phyloP scores from a whole-genome alignment of 2,797 vertebrate species.

The Darevskia mixta region DNA sequence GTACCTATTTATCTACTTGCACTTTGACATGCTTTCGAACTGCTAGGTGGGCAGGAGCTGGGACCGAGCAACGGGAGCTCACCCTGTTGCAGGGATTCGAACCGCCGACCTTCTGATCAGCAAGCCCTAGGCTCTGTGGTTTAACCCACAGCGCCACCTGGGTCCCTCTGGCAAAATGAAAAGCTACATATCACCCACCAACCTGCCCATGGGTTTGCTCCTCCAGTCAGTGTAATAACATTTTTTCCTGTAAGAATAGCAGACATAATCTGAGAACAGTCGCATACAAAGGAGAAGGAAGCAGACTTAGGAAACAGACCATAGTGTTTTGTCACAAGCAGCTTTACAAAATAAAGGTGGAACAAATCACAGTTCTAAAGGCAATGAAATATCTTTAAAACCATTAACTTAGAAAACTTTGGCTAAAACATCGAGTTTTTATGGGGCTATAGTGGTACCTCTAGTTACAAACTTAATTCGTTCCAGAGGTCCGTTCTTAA shows the following conservation, averaged over 20 bases:
- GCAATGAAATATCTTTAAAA: not conserved
- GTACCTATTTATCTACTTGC: no score
- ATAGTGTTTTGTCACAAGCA: conserved; percentile 29
- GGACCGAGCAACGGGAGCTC: no score
- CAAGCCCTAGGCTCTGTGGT: no score
- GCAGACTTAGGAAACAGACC: conserved; percentile 19
- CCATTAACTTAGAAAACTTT: not conserved
- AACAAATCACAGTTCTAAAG: conserved; percentile 30
- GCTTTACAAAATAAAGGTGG: conserved; percentile 20
- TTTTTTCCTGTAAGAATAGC: conserved; percentile 91
- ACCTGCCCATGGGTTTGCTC: conserved; percentile 95
- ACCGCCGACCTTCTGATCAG: no score
- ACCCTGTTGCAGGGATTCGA: no score
- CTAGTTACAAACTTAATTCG: no score
- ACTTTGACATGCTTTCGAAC: no score
- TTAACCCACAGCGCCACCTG: no score
- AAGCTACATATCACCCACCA: conserved; percentile 79
- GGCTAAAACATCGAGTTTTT: not conserved
- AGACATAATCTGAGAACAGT: conserved; percentile 71
- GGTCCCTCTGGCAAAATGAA: conserved; percentile 57
- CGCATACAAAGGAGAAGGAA: conserved; percentile 44
- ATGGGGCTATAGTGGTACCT: no score
- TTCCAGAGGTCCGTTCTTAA: no score
- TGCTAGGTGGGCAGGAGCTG: no score
- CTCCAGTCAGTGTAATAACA: conserved; percentile 96